These are phyloP conservation scores for Vesta saturnalis DNA, from an alignment of 2,888 invertebrate species.

Conservation along the genomic window DNA sequence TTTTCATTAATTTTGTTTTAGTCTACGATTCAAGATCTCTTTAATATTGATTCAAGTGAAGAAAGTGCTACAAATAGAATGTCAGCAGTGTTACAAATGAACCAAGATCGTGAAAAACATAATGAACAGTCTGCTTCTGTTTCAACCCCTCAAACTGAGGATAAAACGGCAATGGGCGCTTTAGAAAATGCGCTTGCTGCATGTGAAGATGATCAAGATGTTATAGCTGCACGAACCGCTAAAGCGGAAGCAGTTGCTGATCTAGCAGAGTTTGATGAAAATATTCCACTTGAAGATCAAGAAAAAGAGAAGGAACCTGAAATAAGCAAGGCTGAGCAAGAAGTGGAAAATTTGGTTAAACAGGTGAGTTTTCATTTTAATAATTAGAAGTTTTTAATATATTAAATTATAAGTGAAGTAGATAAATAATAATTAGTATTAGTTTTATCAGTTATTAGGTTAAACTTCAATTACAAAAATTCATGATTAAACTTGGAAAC, in stretches of 20 bases:
- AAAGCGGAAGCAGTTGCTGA: conserved; percentile 91
- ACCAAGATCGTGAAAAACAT: conserved; percentile 56
- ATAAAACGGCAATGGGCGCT: conserved; percentile 71
- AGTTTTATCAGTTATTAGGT: too few species aligned
- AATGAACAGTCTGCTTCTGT: conserved; percentile 43
- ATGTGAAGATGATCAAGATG: conserved; percentile 95
- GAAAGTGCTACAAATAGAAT: conserved; percentile 68
- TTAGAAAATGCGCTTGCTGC: conserved; percentile 87
- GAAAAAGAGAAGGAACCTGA: conserved; percentile 64
- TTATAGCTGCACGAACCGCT: conserved; percentile 87
- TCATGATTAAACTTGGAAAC: not conserved
- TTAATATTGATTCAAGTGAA: conserved; percentile 77
- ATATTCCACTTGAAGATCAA: conserved; percentile 84
- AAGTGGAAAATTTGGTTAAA: conserved; percentile 75
- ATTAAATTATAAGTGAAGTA: too few species aligned
- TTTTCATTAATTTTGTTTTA: conserved; percentile 55
- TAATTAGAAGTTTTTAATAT: too few species aligned
- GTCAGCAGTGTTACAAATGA: conserved; percentile 68
- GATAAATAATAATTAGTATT: too few species aligned
- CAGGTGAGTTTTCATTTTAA: conserved; percentile 68
- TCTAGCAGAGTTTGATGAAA: conserved; percentile 95
- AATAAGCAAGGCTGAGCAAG: conserved; percentile 77
- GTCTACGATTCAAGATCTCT: conserved; percentile 93
- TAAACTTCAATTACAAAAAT: too few species aligned
- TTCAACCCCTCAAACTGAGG: conserved; percentile 58